Evolutionary conservation across 1,140 invertebrate species (phyloP), one percentile per base, ranked within the genome.

Genomic region (Temnothorax longispinosus): DNA sequence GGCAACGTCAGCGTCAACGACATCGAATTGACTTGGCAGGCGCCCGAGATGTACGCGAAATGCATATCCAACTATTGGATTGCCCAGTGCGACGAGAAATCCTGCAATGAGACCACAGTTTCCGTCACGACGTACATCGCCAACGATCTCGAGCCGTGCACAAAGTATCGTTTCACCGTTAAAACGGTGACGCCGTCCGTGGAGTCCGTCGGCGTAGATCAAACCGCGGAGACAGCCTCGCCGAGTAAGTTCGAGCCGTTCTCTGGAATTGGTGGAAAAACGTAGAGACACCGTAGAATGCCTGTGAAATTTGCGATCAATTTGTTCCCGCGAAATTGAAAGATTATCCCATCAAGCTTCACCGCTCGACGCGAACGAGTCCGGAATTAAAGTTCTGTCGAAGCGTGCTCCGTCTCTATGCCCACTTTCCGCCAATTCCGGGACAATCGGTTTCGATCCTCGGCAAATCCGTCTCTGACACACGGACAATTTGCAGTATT

Each of bases 191-290:
- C 62, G 21, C 50, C 32, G 50, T 38, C n/a, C 13, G 62, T 87
- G 6, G 18, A 74, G 60, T 92, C 90, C 11, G 65, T 58, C 10
- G 89, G 77, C 52, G 50, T 41, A 5, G 88, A 81, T 74, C 58
- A 87, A 10, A 89, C 62, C 10, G 85, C 62, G 11, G 86, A 41
- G 69, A 93, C 93, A 56, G 58, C 80, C 67, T 92, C 90, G 56
- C 75, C 89, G 58, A 88, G 93, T 93, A 87, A 89, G 88, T 80
- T 77, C 11, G 58, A 38, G 27, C 10, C 15, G 18, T 15, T 8
- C 4, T 13, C 8, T 13, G 27, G 13, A 67, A 69, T 35, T 65
- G 27, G 21, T 44, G 35, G 32, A 54, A 4, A 54, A 18, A 2
- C 13, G 15, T 7, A 27, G 10, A 35, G 27, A 32, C 11, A 27